A percentile compares a stretch with the other conserved stretches of the same genome.
Conservation (phyloP, 1,140 invertebrate genomes). For the Alviniconcha marisindica region DNA sequence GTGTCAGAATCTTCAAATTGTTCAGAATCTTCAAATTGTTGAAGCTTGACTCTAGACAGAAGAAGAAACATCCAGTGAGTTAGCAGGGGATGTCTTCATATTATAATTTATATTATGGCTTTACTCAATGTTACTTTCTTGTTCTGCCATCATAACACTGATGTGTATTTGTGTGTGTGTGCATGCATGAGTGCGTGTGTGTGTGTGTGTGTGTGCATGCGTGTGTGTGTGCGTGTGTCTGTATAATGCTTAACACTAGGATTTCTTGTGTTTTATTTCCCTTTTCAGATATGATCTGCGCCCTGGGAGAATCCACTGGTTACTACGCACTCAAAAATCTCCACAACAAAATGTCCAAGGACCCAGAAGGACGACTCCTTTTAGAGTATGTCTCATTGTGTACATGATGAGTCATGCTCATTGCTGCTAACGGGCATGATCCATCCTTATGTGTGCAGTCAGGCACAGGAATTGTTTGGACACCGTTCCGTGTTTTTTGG, state of each 20-base stretch:
- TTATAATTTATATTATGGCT: not conserved
- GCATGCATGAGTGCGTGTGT: not conserved
- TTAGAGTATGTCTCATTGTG: constrained; percentile 75
- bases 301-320: constrained; percentile 93
- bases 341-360: constrained; percentile 81
- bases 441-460: too few relatives aligned
- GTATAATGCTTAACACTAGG: not conserved
- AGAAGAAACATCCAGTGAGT: too few relatives aligned
- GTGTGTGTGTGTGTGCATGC: not conserved
- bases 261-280: constrained; percentile 13
- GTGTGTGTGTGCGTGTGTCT: not conserved
- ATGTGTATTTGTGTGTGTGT: not conserved
- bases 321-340: constrained; percentile 83
- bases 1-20: too few relatives aligned
- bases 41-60: too few relatives aligned
- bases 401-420: not conserved
- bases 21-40: too few relatives aligned
- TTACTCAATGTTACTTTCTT: not conserved
- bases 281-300: constrained; percentile 92
- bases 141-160: too few relatives aligned
- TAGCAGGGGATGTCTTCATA: too few relatives aligned
- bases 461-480: too few relatives aligned
- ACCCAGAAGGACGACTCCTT: constrained; percentile 85
- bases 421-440: too few relatives aligned
- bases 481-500: not conserved